These are phyloP conservation scores for Helicoverpa assulta DNA, from an alignment of 2,888 invertebrate species.

Conservation along the genomic window DNA sequence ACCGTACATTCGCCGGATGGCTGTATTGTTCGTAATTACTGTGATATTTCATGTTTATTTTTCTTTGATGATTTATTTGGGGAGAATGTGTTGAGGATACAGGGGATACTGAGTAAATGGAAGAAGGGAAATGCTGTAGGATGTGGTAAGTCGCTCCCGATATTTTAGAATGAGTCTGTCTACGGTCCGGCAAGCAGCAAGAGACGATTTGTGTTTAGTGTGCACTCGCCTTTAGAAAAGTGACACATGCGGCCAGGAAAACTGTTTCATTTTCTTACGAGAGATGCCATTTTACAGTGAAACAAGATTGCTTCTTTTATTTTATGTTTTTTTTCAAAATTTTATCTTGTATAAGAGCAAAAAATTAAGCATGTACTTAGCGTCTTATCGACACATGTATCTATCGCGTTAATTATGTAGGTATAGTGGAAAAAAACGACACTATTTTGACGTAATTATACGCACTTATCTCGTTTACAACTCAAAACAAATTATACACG, in stretches of 20 bases:
- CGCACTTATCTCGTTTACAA: conserved; percentile 1
- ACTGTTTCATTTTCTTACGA: neutral
- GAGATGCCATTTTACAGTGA: neutral
- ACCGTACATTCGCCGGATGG: conserved; percentile 72
- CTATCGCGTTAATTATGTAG: neutral
- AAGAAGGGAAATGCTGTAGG: conserved; percentile 3
- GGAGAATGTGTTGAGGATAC: conserved; percentile 12
- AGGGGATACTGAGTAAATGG: neutral
- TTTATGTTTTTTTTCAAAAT: neutral
- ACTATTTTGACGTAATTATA: conserved; percentile 1
- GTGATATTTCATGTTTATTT: conserved; percentile 68
- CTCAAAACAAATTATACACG: neutral
- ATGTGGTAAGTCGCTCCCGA: conserved; percentile 6
- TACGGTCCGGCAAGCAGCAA: conserved; percentile 6
- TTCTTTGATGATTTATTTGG: conserved; percentile 51
- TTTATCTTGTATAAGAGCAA: neutral
- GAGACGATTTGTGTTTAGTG: conserved; percentile 2
- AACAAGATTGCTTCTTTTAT: neutral
- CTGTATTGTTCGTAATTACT: conserved; percentile 77
- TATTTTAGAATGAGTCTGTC: conserved; percentile 15
- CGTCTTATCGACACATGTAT: neutral
- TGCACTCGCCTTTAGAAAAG: conserved; percentile 5
- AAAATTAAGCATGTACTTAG: neutral
- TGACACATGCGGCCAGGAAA: neutral
- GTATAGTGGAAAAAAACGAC: neutral